Percentiles rank a stretch among this genome's conserved stretches.
These are phyloP conservation scores for Altica lythri DNA, from an alignment of 2,888 invertebrate genomes.

Conservation along the genomic window DNA sequence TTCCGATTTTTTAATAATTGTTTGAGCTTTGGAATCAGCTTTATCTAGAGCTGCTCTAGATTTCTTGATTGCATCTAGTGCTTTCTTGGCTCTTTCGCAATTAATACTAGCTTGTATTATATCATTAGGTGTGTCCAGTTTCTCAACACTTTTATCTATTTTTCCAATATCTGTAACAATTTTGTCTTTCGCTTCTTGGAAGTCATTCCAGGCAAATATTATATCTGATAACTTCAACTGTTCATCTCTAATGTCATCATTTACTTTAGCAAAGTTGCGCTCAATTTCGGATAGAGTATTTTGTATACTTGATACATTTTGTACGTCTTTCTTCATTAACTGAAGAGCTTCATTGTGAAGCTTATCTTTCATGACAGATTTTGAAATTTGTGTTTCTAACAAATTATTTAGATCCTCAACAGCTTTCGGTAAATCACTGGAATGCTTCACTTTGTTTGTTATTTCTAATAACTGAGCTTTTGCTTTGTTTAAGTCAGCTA, in stretches of 20 bases:
- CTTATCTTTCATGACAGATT: slow-evolving; percentile 68
- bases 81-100: slow-evolving; percentile 76
- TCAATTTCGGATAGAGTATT: slow-evolving; percentile 78
- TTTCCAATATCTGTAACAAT: slow-evolving; percentile 72
- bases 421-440: slow-evolving; percentile 58
- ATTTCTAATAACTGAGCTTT: slow-evolving; percentile 64
- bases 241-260: slow-evolving; percentile 74
- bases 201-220: slow-evolving; percentile 74
- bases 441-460: slow-evolving; percentile 59
- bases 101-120: slow-evolving; percentile 72
- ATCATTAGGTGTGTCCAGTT: slow-evolving; percentile 72
- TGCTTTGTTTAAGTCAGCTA: slow-evolving; percentile 66
- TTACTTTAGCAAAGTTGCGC: slow-evolving; percentile 79
- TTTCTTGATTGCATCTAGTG: slow-evolving; percentile 74
- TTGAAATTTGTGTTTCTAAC: slow-evolving; percentile 62
- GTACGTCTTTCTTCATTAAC: slow-evolving; percentile 80
- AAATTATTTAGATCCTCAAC: slow-evolving; percentile 61
- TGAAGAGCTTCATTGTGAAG: slow-evolving; percentile 79
- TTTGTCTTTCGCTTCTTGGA: slow-evolving; percentile 73
- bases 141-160: slow-evolving; percentile 68
- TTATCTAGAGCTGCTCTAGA: slow-evolving; percentile 77
- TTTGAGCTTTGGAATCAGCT: slow-evolving; percentile 76
- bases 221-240: slow-evolving; percentile 75
- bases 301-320: slow-evolving; percentile 79
- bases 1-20: slow-evolving; percentile 71